Conservation (phyloP, 2,888 invertebrate species). For the Pedicia rivosa region DNA sequence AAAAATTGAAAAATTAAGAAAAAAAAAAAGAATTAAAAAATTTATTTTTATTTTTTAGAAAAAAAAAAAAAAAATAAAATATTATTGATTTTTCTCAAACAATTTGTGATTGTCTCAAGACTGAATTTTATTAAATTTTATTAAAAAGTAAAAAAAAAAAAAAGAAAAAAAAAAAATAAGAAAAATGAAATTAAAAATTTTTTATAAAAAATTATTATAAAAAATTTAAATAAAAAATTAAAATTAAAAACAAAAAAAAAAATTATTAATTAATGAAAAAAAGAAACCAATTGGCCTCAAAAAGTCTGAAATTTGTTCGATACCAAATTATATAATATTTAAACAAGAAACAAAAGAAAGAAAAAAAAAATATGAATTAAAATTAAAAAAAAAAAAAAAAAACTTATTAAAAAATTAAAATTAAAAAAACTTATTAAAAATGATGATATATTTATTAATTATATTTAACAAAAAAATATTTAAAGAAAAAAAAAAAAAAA, state of each 20-base stretch:
- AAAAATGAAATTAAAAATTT: constrained; percentile 11
- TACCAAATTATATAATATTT: constrained; percentile 12
- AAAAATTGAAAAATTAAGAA: no score
- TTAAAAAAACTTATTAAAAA: no score
- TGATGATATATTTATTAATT: no score
- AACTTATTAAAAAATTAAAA: no score
- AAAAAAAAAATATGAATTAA: not conserved
- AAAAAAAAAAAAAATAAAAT: constrained; percentile 7
- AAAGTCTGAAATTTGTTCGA: constrained; percentile 15
- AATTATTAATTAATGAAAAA: constrained; percentile 6
- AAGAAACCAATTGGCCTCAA: constrained; percentile 14
- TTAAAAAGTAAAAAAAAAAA: constrained; percentile 8
- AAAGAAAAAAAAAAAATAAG: constrained; percentile 9
- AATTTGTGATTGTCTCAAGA: constrained; percentile 22
- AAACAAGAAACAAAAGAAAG: not conserved
- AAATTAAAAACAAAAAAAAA: constrained; percentile 4
- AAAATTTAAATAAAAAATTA: constrained; percentile 6
- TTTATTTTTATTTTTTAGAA: constrained; percentile 1
- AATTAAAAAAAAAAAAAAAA: constrained; percentile 5
- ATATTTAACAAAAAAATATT: constrained; percentile 3
- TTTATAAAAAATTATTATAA: constrained; percentile 5
- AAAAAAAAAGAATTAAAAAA: constrained; percentile 1
- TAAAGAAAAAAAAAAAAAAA: constrained; percentile 6
- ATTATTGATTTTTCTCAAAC: constrained; percentile 11
- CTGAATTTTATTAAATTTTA: constrained; percentile 17